Conservation (phyloP, 1,140 invertebrate species). For the Acromyrmex heyeri region DNA sequence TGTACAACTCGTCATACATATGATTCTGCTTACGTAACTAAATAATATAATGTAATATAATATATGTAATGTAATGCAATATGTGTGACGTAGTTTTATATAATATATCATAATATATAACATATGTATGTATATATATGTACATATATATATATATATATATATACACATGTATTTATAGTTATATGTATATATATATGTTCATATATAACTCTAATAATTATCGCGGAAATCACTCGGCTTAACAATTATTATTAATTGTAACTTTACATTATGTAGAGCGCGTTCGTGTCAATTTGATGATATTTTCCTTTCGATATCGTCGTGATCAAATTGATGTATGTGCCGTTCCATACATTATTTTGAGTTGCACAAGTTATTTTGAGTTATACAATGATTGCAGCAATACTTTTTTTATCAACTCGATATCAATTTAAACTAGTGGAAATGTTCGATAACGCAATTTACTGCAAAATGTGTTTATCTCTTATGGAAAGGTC, state of each 20-base stretch:
- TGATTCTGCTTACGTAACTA: slow-evolving; percentile 81
- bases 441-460: background rate
- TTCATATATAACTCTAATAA: slow-evolving; percentile 58
- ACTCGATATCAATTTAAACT: background rate
- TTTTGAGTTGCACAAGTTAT: background rate
- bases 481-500: background rate
- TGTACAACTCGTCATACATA: slow-evolving; percentile 85
- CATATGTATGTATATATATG: slow-evolving; percentile 40
- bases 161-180: no score
- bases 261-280: background rate
- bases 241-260: slow-evolving; percentile 9
- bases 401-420: background rate
- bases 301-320: background rate
- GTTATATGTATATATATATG: slow-evolving; percentile 10
- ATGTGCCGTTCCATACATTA: background rate
- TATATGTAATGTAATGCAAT: slow-evolving; percentile 64
- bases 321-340: background rate
- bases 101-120: slow-evolving; percentile 46
- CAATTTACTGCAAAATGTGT: slow-evolving; percentile 1
- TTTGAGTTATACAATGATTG: slow-evolving; percentile 6
- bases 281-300: background rate
- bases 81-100: slow-evolving; percentile 45
- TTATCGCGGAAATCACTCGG: slow-evolving; percentile 43
- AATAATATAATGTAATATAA: slow-evolving; percentile 72
- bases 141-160: background rate